Evolutionary conservation across 2,888 invertebrate species (phyloP).

Genomic region (Helleia helle): DNA sequence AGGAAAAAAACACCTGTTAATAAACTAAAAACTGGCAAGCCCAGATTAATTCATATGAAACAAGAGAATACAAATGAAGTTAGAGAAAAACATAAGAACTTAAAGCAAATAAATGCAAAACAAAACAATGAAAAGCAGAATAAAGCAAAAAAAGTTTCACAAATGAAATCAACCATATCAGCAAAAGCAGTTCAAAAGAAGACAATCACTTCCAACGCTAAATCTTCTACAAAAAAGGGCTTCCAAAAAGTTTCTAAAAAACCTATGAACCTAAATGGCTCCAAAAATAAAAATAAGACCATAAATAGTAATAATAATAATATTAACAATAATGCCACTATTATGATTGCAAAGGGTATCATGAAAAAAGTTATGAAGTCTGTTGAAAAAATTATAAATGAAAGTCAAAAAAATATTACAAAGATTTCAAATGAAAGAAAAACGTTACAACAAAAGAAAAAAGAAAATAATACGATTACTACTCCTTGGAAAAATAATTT

Average conservation of each 20-base stretch:
- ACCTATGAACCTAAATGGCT: constrained; percentile 17
- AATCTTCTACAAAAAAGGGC: constrained; percentile 14
- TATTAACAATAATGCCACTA: constrained; percentile 15
- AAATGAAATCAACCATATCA: not conserved
- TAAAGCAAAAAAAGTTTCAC: not conserved
- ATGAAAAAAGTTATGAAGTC: constrained; percentile 31
- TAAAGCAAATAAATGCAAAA: not conserved
- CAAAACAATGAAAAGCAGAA: not conserved
- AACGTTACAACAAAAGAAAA: not conserved
- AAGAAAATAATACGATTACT: not conserved
- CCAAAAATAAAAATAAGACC: not conserved
- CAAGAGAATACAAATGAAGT: not conserved
- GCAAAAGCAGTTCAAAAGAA: constrained; percentile 13
- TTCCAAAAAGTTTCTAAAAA: constrained; percentile 23
- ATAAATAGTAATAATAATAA: constrained; percentile 12
- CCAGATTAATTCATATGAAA: not conserved
- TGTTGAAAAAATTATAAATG: constrained; percentile 31
- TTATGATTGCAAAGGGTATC: constrained; percentile 27
- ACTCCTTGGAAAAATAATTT: not conserved
- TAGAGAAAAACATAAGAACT: not conserved
- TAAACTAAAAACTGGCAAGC: not conserved
- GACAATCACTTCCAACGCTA: constrained; percentile 13
- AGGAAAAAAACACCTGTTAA: constrained; percentile 1
- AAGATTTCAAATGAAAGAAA: constrained; percentile 1
- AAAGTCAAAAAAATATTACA: constrained; percentile 21